Conservation (phyloP, 2,113 vertebrate species). For the Pitta sordida region DNA sequence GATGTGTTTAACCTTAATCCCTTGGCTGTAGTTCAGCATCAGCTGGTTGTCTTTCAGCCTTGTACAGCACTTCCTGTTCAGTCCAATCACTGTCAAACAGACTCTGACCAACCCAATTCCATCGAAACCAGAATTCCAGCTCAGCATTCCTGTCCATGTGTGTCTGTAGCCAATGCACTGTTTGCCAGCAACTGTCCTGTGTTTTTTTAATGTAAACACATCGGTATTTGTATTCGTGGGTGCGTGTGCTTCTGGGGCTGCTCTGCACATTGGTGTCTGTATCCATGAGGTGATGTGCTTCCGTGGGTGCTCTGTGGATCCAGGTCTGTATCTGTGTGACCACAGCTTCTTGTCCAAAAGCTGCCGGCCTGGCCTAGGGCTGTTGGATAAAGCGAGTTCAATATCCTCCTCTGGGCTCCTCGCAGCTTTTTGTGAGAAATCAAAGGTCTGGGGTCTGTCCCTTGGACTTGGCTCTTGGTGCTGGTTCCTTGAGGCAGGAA, state of each 20-base stretch:
- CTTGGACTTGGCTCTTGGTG: background rate
- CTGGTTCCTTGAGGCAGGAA: background rate
- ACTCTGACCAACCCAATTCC: background rate
- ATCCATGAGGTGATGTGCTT: background rate
- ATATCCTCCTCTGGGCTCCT: background rate
- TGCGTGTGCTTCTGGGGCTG: background rate
- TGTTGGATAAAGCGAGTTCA: background rate
- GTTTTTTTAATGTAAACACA: background rate
- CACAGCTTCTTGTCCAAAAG: background rate
- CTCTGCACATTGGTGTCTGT: background rate
- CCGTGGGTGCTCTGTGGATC: background rate
- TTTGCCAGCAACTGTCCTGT: background rate
- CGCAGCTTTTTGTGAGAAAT: background rate
- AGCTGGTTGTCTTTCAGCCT: background rate
- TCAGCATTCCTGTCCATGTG: background rate
- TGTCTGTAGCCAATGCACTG: background rate
- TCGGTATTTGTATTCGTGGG: background rate
- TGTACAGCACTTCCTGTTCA: background rate
- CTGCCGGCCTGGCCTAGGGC: background rate
- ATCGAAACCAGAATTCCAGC: background rate
- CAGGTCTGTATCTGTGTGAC: rapidly evolving
- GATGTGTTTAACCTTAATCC: background rate
- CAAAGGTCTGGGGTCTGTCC: background rate
- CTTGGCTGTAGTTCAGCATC: background rate
- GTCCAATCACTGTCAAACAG: background rate